Percentiles rank a stretch among this genome's conserved stretches.
These are phyloP conservation scores for Spodoptera littoralis DNA, from an alignment of 2,888 invertebrate genomes.

Conservation along the genomic window DNA sequence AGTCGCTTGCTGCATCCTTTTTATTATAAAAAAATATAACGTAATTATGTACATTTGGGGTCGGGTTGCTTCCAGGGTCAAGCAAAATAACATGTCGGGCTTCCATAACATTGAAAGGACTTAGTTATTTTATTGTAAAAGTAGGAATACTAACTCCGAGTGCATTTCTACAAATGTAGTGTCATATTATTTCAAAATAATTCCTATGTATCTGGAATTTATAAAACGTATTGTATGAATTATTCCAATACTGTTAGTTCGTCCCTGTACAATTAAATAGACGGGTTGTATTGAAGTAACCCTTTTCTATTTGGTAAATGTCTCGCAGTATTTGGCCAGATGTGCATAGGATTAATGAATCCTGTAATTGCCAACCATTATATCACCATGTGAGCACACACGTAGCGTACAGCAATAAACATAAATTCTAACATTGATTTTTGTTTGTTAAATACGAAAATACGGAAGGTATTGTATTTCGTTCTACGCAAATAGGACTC, in stretches of 20 bases:
- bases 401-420: slow-evolving; percentile 10
- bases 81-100: not conserved
- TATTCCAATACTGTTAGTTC: not conserved
- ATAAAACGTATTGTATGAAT: not conserved
- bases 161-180: too few relatives aligned
- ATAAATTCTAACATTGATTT: slow-evolving; percentile 26
- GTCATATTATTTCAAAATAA: too few relatives aligned
- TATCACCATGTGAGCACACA: slow-evolving; percentile 4
- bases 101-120: not conserved
- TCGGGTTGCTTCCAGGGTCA: not conserved
- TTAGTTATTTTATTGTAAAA: not conserved
- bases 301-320: slow-evolving; percentile 8
- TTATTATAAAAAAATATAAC: not conserved
- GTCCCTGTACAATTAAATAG: not conserved
- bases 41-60: too few relatives aligned
- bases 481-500: slow-evolving; percentile 33
- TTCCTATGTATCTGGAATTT: too few relatives aligned
- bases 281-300: slow-evolving; percentile 1
- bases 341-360: slow-evolving; percentile 4
- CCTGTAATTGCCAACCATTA: slow-evolving; percentile 12
- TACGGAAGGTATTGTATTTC: slow-evolving; percentile 22
- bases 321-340: slow-evolving; percentile 17
- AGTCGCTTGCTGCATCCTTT: not conserved
- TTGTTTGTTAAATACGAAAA: slow-evolving; percentile 23
- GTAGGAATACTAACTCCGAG: too few relatives aligned